Base-by-base conservation (phyloP, 2,888 invertebrate genomes). In the Euproctis similis region DNA sequence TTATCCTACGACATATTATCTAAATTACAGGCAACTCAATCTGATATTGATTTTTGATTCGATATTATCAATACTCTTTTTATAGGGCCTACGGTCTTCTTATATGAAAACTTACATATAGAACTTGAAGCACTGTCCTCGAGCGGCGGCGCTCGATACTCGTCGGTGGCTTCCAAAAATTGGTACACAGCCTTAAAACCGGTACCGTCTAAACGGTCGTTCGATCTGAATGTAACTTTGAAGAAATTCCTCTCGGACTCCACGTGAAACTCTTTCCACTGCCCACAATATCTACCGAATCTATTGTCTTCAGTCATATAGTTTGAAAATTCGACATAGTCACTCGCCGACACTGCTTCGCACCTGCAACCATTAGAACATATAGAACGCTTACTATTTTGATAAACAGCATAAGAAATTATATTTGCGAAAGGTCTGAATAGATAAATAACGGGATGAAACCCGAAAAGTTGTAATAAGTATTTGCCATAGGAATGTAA, bases 261-360 rank as follows among this genome's bases (percentile, higher is more conserved):
- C 20, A 95, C 88, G 59, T 91, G 90, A 64, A 94, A 93, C 55
- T 92, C 92, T 56, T 89, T 89, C 69, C 90, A 86, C 54, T 91
- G 90, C 4, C 97, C 97, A 69, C 98, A 98, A 68, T 94, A 92
- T 58, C 95, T 88, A 25, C 91, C 89, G 73, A 93, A 95, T 71
- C 96, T 95, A 59, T 94, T 88, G 80, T 98, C 98, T 48, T 92
- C 89, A 39, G 93, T 90, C 87, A 94, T 90, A 67, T 92, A 96
- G 85, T 98, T 98, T 24, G 97, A 97, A 78, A 98, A 96, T 71
- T 97, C 95, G 28, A 98, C 94, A 75, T 93, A 97, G 76, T 98
- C 98, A 61, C 97, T 97, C 22, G 95, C 94, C 2, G 96, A 93
- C 24, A 90, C 88, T 33, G 93, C 92, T 58, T 94, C 94, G 68